phyloP scores from a whole-genome alignment of 2,113 vertebrate genomes.

The Chaetorhynchus papuensis region DNA sequence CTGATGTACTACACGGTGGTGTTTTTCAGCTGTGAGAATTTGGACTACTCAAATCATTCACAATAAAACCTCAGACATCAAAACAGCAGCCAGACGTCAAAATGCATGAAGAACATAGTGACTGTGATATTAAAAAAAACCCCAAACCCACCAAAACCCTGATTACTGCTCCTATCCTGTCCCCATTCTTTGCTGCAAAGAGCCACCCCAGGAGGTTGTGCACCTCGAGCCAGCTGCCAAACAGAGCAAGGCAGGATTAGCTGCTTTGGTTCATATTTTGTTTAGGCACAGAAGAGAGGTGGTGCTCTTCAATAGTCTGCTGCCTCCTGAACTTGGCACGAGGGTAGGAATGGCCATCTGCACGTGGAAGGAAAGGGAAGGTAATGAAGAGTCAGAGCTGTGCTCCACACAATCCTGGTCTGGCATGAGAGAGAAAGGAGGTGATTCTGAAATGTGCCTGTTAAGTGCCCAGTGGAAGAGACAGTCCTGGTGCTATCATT shows the following conservation, averaged over 20 bases:
- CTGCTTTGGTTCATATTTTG: background rate
- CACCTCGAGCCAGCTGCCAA: background rate
- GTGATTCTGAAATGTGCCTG: fast-evolving
- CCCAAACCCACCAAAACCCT: background rate
- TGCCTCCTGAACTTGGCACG: background rate
- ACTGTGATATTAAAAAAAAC: background rate
- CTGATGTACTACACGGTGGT: background rate
- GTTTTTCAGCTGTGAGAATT: background rate
- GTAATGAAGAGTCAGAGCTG: background rate
- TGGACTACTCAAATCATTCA: background rate
- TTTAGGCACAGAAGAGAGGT: background rate
- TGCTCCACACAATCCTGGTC: background rate
- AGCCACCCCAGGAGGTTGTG: background rate
- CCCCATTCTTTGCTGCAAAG: background rate
- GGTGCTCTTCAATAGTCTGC: background rate
- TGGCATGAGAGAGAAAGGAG: background rate
- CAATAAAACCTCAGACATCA: background rate
- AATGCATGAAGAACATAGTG: background rate
- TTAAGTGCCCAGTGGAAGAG: background rate
- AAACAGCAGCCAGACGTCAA: background rate
- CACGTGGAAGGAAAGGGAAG: background rate
- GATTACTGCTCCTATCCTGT: background rate
- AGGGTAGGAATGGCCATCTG: background rate
- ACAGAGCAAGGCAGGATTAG: background rate
- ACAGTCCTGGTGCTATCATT: background rate